Conservation (phyloP, 2,113 vertebrate genomes). For the Cricetomys ansorgei region DNA sequence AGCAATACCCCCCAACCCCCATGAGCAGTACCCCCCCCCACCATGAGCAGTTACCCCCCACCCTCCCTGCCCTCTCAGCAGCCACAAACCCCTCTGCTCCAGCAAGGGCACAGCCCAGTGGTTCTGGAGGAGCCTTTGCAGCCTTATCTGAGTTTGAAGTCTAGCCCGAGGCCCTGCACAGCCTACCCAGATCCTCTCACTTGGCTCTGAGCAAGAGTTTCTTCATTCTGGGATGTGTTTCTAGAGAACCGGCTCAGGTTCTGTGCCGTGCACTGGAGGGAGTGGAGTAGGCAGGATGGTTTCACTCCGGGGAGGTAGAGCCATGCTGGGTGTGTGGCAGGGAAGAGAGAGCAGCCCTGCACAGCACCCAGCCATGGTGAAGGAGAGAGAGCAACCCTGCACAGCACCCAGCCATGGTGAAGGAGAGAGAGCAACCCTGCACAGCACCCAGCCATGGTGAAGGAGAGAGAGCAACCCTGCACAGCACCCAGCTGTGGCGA, state of each 20-base stretch:
- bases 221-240: neutral
- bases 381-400: too few relatives aligned
- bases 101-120: neutral
- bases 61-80: neutral
- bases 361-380: too few relatives aligned
- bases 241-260: neutral
- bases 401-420: too few relatives aligned
- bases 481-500: too few relatives aligned
- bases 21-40: too few relatives aligned
- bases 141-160: neutral
- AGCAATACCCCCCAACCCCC: too few relatives aligned
- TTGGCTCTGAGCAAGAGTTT: neutral
- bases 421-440: too few relatives aligned
- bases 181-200: neutral
- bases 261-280: neutral
- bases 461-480: too few relatives aligned
- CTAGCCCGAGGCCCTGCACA: neutral
- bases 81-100: neutral
- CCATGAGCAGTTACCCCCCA: too few relatives aligned
- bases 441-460: too few relatives aligned
- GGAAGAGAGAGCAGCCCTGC: too few relatives aligned
- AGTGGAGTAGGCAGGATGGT: neutral
- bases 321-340: neutral
- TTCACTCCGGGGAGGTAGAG: neutral
- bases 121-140: fast-evolving